phyloP scores from a whole-genome alignment of 2,888 invertebrate species.

The Chrysolina oricalcia region DNA sequence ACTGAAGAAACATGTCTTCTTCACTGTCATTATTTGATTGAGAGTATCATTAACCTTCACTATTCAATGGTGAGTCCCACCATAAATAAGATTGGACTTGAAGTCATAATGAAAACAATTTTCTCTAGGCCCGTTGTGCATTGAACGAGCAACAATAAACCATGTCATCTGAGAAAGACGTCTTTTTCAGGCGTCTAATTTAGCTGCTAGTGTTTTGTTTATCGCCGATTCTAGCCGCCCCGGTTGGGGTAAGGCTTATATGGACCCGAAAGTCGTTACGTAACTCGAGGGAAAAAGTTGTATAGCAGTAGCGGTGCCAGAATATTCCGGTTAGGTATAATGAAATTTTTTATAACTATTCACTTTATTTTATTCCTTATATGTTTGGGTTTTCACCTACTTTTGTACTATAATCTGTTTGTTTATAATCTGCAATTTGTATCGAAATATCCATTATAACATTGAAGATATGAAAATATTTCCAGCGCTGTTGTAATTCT shows the following conservation, averaged over 20 bases:
- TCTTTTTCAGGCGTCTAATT: slow-evolving; percentile 38
- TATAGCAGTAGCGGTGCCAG: background rate
- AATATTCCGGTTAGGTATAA: background rate
- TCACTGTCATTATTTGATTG: slow-evolving; percentile 28
- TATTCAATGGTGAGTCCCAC: slow-evolving; percentile 36
- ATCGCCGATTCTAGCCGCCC: slow-evolving; percentile 45
- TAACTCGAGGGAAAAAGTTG: slow-evolving; percentile 1
- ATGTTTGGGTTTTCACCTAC: background rate
- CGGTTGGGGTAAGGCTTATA: slow-evolving; percentile 40
- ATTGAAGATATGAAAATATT: too few relatives aligned
- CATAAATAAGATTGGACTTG: slow-evolving; percentile 36
- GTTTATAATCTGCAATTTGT: too few relatives aligned
- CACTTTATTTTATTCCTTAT: background rate
- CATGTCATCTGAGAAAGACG: slow-evolving; percentile 17
- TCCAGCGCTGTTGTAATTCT: too few relatives aligned
- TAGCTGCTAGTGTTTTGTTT: slow-evolving; percentile 49
- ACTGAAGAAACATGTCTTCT: slow-evolving; percentile 17
- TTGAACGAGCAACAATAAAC: slow-evolving; percentile 33
- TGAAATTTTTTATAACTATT: background rate
- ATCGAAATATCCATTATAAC: too few relatives aligned
- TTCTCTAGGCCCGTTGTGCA: slow-evolving; percentile 27
- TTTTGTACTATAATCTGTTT: too few relatives aligned
- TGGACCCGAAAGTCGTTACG: slow-evolving; percentile 40
- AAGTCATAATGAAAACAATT: slow-evolving; percentile 36
- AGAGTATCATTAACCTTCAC: slow-evolving; percentile 36